These are phyloP conservation scores for Scotopteryx bipunctaria DNA, from an alignment of 2,888 invertebrate species.

Conservation along the genomic window DNA sequence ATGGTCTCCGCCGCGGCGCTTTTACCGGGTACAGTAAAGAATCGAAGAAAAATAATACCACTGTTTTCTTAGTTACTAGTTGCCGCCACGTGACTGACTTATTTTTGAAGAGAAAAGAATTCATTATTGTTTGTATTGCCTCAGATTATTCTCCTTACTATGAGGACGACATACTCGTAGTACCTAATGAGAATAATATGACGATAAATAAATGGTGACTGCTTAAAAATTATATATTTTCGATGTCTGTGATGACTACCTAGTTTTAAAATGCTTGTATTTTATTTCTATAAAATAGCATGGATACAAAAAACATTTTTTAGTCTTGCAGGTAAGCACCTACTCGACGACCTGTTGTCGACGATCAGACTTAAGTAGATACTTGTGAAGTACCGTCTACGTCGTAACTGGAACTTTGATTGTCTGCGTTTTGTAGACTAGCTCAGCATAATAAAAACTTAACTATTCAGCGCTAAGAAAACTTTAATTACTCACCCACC, in stretches of 20 bases:
- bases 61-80: constrained; percentile 12
- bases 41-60: constrained; percentile 31
- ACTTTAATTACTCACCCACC: constrained; percentile 31
- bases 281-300: too few relatives aligned
- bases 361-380: neutral
- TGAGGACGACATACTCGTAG: too few relatives aligned
- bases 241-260: too few relatives aligned
- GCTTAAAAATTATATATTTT: too few relatives aligned
- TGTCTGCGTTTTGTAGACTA: constrained; percentile 15
- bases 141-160: too few relatives aligned
- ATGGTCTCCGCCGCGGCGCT: constrained; percentile 45
- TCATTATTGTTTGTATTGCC: neutral
- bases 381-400: neutral
- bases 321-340: too few relatives aligned
- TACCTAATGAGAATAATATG: too few relatives aligned
- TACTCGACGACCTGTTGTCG: neutral
- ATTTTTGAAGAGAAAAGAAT: too few relatives aligned
- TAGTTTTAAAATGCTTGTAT: too few relatives aligned
- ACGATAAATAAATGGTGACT: too few relatives aligned
- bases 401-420: constrained; percentile 20
- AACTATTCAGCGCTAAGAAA: constrained; percentile 21
- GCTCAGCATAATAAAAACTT: constrained; percentile 21
- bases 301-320: too few relatives aligned
- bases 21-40: constrained; percentile 33
- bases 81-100: too few relatives aligned